Evolutionary conservation across 1,140 invertebrate species (phyloP), one percentile per base, ranked within the genome.

Genomic region (Halesus radiatus): DNA sequence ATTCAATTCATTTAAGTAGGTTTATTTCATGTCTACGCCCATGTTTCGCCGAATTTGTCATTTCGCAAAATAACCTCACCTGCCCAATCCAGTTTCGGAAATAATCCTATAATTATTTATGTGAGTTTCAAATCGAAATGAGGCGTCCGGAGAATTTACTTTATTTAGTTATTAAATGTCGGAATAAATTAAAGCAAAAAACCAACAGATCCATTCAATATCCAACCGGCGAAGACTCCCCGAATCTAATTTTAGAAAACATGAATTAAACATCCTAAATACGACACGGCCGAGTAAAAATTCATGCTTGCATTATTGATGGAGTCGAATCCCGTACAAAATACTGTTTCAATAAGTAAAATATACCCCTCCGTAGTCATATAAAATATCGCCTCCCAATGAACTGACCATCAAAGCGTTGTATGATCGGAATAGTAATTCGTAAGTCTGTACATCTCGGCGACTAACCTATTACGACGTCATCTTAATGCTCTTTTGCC

Each of bases 331-430:
- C 22, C 15, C 26, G 26, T 29, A 75, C 54, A 75, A 75, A 75
- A 75, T 75, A 75, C 13, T 64, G 54, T 76, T 76, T 76, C 75
- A 62, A 76, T 64, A 76, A 76, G 58, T 62, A 66, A 76, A 64
- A 76, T 62, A 66, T 76, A 16, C 75, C 60, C 75, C 58, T 50
- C 16, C 54, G 54, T n/a, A 58, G 54, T 58, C 32, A 50, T n/a
- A 45, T 23, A 18, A 52, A 52, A 66, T 62, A 76, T 52, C 23
- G 75, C 15, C 56, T 76, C 72, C 78, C 68, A 75, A 82, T 82
- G 77, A 79, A 82, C 73, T 79, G 78, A 82, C 81, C 81, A 82
- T 79, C 81, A 77, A 66, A 45, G 64, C 62, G 77, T 26, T 26
- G 58, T 79, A 77, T 62, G 81, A 76, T 53, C 68, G 22, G 81